Base-by-base conservation (phyloP, 2,797 vertebrate species). In the Scomberomorus guttatus region DNA sequence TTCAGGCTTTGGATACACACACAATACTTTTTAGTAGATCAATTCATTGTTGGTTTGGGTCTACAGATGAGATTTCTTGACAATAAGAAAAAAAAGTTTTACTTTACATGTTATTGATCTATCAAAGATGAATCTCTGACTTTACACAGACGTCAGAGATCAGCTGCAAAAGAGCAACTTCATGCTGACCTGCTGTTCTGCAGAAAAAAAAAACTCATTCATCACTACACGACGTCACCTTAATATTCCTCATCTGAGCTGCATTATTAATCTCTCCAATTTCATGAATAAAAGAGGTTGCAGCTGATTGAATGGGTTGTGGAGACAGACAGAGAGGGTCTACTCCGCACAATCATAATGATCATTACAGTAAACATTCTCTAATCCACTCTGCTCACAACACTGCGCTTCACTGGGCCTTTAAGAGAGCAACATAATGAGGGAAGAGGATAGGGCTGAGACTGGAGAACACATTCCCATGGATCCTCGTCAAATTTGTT, bases 391-490 rank as follows among this genome's bases (percentile, higher is more conserved):
- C 56, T 52, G 57, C 69, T 72, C 61, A 20, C 15, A 5, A 27
- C n/a, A 5, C 66, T 44, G 56, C 51, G 65, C 79, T 82, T 74
- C 81, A 73, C 20, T 5, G 57, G 46, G 52, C 58, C 42, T 61
- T 81, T 15, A 61, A 64, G 14, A 73, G 25, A 80, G 78, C 25
- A n/a, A 75, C 58, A 51, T 46, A 71, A 90, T 6, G 18, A 82
- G 66, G 48, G 15, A 55, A 54, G 63, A 61, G 29, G 32, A 55
- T 27, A 32, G 42, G 50, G 42, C 13, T 0, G n/a, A 34, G 10
- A 27, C 22, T 14, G 6, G 12, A 27, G 39, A 46, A 54, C 3
- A 29, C 10, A 4, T 51, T 59, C 39, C 48, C 6, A 5, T 20
- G 11, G 63, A 80, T 57, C 64, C 65, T 69, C 34, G 29, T 72